Evolutionary conservation across 2,113 vertebrate species (phyloP).

Genomic region (Hemiscyllium ocellatum): DNA sequence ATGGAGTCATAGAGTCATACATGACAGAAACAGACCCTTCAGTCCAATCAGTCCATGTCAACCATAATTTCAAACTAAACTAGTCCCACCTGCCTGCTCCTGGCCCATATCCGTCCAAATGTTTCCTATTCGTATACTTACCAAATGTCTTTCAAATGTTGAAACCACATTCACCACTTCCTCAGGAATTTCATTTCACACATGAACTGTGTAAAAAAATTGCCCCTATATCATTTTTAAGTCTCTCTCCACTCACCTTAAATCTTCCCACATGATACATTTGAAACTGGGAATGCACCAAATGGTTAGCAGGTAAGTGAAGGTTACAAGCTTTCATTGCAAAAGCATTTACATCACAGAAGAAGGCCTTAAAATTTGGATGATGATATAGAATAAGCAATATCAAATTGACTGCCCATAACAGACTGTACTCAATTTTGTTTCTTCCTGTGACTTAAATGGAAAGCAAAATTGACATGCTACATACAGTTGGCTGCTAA

Average conservation of each 20-base stretch:
- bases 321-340: background rate
- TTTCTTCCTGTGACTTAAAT: background rate
- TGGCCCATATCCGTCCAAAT: too few species aligned
- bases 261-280: background rate
- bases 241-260: too few species aligned
- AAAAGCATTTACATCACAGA: background rate
- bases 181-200: too few species aligned
- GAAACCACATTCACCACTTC: too few species aligned
- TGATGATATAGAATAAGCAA: background rate
- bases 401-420: background rate
- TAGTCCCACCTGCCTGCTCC: too few species aligned
- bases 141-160: too few species aligned
- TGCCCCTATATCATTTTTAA: too few species aligned
- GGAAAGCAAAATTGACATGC: background rate
- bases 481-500: background rate
- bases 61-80: too few species aligned
- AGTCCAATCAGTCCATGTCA: too few species aligned
- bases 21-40: too few species aligned
- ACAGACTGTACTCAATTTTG: background rate
- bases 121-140: too few species aligned
- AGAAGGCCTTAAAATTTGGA: background rate
- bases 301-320: background rate
- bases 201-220: too few species aligned
- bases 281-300: background rate
- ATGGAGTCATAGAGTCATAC: background rate